Percentiles rank a stretch among this genome's conserved stretches.
phyloP scores from a whole-genome alignment of 1,140 invertebrate genomes.

The Thaumetopoea pityocampa region DNA sequence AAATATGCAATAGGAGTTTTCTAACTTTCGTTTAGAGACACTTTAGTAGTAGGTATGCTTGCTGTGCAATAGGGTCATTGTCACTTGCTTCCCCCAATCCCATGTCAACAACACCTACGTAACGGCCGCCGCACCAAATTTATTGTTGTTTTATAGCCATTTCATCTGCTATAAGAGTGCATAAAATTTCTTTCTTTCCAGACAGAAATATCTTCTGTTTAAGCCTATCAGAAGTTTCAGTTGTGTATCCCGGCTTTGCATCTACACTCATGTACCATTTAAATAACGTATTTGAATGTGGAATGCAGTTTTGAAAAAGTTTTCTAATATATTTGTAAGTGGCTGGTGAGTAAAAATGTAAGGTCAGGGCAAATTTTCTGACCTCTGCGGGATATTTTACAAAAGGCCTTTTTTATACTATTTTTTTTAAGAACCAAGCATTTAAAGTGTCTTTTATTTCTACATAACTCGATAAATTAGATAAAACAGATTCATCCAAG shows the following conservation, averaged over 20 bases:
- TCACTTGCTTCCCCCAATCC: not conserved
- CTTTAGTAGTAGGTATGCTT: conserved; percentile 36
- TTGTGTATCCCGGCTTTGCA: conserved; percentile 12
- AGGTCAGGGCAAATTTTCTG: conserved; percentile 14
- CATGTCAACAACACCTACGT: not conserved
- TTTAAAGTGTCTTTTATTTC: too few species aligned
- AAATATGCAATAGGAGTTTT: conserved; percentile 41
- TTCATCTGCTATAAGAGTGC: conserved; percentile 1
- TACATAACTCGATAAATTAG: too few species aligned
- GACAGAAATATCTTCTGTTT: not conserved
- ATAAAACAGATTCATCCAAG: too few species aligned
- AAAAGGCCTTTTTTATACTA: too few species aligned
- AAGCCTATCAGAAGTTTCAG: conserved; percentile 6
- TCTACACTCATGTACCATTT: conserved; percentile 11
- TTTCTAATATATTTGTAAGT: conserved; percentile 18
- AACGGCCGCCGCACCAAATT: not conserved
- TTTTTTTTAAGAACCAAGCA: too few species aligned
- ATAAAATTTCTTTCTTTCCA: not conserved
- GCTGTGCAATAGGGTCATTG: conserved; percentile 18
- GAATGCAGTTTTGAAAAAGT: conserved; percentile 1
- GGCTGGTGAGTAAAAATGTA: conserved; percentile 18
- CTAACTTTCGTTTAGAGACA: conserved; percentile 30
- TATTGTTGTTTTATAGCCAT: not conserved
- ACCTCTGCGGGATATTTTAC: not conserved
- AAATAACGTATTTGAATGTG: conserved; percentile 13